Evolutionary conservation across 2,888 invertebrate species (phyloP), one percentile per base, ranked within the genome.

Genomic region (Philopedon plagiatum): DNA sequence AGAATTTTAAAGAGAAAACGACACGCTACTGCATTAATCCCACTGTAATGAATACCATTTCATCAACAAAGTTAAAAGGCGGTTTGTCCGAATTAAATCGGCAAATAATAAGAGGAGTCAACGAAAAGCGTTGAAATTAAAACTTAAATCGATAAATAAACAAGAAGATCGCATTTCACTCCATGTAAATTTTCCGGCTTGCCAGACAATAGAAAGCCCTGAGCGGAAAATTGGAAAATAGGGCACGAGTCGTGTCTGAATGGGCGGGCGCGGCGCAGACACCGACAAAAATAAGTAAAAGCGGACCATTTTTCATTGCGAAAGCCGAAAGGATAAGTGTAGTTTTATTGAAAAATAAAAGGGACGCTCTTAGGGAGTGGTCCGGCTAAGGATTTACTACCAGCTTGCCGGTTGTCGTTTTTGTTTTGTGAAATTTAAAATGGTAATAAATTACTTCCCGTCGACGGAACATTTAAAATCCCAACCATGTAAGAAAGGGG

Each of bases 181-280:
- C 58, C 15, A 65, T 58, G 64, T 58, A 58, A 57, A 64, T 70
- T 49, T 62, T 44, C 57, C 54, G 37, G 34, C 37, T 34, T 23
- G 63, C 56, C 56, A 63, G 63, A 69, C 69, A 69, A 69, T 69
- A 41, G 44, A 61, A 67, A 61, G 29, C 60, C 26, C 23, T 13
- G 49, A 18, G 26, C 67, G 67, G 58, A 23, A 62, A 70, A 70
- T 41, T 64, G 51, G 58, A 58, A 71, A 65, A 71, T 71, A 57
- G 60, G 51, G 44, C 60, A 44, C 44, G 18, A 71, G 58, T 49
- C 71, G 56, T n/a, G n/a, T 60, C 64, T 71, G 63, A 51, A 71
- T 65, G 44, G 58, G 63, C 37, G 70, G 41, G 57, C 23, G 41
- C 54, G 37, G 41, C 54, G 37, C 51, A 39, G 69, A 63, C 60